Percentiles rank a stretch among this genome's conserved stretches.
These are phyloP conservation scores for Dynastes tityus DNA, from an alignment of 2,888 invertebrate genomes.

Conservation along the genomic window DNA sequence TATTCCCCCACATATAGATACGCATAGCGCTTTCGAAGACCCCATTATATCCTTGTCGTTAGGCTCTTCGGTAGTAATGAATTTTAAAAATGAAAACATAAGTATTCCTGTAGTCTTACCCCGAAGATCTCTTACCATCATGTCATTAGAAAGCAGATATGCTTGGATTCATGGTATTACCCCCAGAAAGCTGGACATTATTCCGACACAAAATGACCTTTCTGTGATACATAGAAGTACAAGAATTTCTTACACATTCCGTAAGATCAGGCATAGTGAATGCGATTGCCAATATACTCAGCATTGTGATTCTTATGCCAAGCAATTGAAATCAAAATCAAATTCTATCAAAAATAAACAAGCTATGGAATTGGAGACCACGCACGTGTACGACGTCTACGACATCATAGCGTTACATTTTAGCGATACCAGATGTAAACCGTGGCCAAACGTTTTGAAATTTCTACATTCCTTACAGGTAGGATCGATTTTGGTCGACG, in stretches of 20 bases:
- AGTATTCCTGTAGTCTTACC: conserved; percentile 79
- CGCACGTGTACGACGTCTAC: conserved; percentile 91
- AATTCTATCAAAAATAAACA: conserved; percentile 68
- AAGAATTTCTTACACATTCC: conserved; percentile 90
- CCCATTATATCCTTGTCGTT: conserved; percentile 91
- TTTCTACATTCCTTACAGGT: conserved; percentile 81
- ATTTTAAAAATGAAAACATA: conserved; percentile 81
- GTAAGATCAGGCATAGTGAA: conserved; percentile 74
- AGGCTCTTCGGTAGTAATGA: conserved; percentile 89
- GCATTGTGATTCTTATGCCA: conserved; percentile 78
- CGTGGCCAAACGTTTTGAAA: conserved; percentile 92
- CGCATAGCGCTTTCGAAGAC: conserved; percentile 93
- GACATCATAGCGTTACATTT: conserved; percentile 96
- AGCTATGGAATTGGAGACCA: conserved; percentile 80
- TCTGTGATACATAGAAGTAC: conserved; percentile 73
- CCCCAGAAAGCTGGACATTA: conserved; percentile 85
- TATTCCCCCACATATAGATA: conserved; percentile 96
- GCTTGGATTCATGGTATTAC: conserved; percentile 93
- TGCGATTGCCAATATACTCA: conserved; percentile 79
- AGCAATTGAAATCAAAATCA: conserved; percentile 58
- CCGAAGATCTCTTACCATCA: conserved; percentile 82
- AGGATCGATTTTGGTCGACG: conserved; percentile 87
- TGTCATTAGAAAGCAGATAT: conserved; percentile 82
- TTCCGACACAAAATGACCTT: conserved; percentile 74
- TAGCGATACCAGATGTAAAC: conserved; percentile 93